A percentile compares a stretch with the other conserved stretches of the same genome.
Evolutionary conservation across 2,113 vertebrate genomes (phyloP).

Genomic region (Glaucidium brasilianum): DNA sequence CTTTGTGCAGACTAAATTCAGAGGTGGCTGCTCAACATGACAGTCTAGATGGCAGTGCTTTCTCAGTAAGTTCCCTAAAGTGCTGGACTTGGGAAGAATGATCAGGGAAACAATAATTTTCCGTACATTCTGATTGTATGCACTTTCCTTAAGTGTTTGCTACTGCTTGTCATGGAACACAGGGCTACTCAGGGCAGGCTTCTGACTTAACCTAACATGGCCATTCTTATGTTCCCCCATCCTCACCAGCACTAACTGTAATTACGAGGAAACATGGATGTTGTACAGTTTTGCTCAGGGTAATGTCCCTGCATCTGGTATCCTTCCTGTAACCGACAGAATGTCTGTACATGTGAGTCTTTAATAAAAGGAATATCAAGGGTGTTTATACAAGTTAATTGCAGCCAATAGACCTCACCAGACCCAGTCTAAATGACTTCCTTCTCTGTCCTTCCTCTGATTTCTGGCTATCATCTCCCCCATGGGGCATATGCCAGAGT

Average conservation of each 20-base stretch:
- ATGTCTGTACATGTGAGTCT: not conserved
- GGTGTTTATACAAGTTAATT: not conserved
- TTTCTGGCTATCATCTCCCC: not conserved
- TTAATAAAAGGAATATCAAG: not conserved
- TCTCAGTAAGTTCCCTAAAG: not conserved
- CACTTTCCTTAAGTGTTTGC: not conserved
- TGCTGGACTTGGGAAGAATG: not conserved
- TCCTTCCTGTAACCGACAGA: not conserved
- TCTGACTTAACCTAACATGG: not conserved
- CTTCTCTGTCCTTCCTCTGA: not conserved
- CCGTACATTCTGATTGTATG: not conserved
- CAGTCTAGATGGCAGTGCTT: not conserved
- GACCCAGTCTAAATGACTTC: not conserved
- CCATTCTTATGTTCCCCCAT: fast-evolving
- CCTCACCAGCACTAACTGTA: not conserved
- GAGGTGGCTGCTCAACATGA: fast-evolving
- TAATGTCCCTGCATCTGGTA: not conserved
- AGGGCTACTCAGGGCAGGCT: not conserved
- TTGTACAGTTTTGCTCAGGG: not conserved
- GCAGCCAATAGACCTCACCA: not conserved
- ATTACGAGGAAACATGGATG: fast-evolving
- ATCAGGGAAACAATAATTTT: not conserved
- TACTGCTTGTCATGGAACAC: not conserved
- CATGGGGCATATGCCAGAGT: not conserved
- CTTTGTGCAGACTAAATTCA: not conserved